Conservation (phyloP, 2,797 vertebrate species). For the Tauraco hartlaubi region DNA sequence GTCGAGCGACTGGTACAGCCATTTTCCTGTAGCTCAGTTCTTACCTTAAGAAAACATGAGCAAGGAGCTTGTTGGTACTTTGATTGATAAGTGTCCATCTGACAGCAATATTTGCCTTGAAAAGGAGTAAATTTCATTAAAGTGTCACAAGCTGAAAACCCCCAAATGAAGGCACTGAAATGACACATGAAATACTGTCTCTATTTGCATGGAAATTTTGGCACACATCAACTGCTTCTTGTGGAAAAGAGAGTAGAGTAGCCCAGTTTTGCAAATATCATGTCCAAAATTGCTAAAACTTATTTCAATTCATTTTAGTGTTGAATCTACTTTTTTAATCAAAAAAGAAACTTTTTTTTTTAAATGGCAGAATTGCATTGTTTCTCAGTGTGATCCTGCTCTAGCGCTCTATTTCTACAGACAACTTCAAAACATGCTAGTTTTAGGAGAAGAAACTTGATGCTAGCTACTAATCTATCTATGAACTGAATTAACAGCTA, state of each 20-base stretch:
- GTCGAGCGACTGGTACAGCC: neutral
- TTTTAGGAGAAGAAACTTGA: neutral
- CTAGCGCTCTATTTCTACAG: neutral
- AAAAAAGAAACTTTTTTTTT: neutral
- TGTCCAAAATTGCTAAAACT: neutral
- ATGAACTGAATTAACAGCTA: neutral
- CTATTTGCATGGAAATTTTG: neutral
- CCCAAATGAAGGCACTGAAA: neutral
- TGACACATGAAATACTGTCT: neutral
- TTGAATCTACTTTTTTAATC: neutral
- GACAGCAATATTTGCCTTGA: neutral
- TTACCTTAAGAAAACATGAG: neutral
- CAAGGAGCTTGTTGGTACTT: neutral
- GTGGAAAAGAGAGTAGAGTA: neutral
- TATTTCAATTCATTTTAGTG: neutral
- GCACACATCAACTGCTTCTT: neutral
- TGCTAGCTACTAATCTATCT: neutral
- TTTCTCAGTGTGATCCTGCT: neutral
- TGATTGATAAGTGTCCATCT: neutral
- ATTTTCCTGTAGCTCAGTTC: neutral
- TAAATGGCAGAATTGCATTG: neutral
- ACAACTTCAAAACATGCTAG: neutral
- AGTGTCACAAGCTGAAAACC: neutral
- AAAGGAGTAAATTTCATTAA: neutral
- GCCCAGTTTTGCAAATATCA: neutral